These are phyloP conservation scores for Cistogaster globosa DNA, from an alignment of 2,888 invertebrate genomes.

Conservation along the genomic window DNA sequence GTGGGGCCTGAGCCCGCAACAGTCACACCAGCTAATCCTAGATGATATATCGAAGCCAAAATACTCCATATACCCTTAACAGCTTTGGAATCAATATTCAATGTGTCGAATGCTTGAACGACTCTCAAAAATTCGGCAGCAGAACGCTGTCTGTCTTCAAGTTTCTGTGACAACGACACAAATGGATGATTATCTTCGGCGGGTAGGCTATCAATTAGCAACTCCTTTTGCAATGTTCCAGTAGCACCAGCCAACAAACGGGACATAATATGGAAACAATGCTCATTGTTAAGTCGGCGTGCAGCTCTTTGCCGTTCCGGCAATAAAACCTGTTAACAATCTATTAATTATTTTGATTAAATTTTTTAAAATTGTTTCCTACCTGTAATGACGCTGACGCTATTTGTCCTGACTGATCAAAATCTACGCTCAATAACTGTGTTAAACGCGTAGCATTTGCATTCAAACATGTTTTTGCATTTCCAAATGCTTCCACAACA, in stretches of 20 bases:
- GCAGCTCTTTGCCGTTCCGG: constrained; percentile 91
- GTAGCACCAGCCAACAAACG: constrained; percentile 89
- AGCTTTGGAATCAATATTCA: constrained; percentile 91
- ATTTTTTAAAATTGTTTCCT: constrained; percentile 48
- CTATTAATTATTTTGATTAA: neutral
- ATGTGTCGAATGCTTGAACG: constrained; percentile 88
- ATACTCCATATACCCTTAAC: constrained; percentile 93
- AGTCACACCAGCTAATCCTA: constrained; percentile 93
- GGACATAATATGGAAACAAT: constrained; percentile 84
- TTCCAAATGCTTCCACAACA: constrained; percentile 95
- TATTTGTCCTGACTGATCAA: constrained; percentile 95
- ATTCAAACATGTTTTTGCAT: constrained; percentile 93
- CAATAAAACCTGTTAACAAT: constrained; percentile 88
- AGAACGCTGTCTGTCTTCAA: constrained; percentile 91
- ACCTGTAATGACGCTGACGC: constrained; percentile 95
- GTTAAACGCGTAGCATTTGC: constrained; percentile 95
- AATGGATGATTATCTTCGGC: constrained; percentile 89
- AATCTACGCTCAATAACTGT: constrained; percentile 95
- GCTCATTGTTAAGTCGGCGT: constrained; percentile 86
- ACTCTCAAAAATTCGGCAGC: constrained; percentile 92
- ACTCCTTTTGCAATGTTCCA: constrained; percentile 90
- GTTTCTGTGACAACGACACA: constrained; percentile 89
- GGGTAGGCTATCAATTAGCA: constrained; percentile 90
- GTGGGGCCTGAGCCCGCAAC: constrained; percentile 82
- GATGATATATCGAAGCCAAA: constrained; percentile 96